A percentile compares a stretch with the other conserved stretches of the same genome.
Conservation (phyloP, 2,888 invertebrate species). For the Venusia cambrica region DNA sequence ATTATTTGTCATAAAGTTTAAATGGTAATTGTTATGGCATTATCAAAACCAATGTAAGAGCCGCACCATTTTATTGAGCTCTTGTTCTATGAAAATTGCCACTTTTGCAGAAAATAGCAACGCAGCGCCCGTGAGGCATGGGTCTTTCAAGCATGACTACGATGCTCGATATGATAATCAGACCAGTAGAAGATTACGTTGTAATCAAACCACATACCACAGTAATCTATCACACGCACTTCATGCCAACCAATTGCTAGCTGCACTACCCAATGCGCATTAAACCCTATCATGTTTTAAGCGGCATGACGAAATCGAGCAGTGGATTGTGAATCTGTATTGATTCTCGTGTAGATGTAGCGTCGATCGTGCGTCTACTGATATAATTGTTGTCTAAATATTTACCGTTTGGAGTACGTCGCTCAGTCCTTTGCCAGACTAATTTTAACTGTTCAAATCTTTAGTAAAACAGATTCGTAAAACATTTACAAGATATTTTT, state of each 20-base stretch:
- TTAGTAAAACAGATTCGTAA: constrained; percentile 24
- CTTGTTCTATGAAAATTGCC: too few species aligned
- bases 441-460: constrained; percentile 45
- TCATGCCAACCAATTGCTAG: constrained; percentile 21
- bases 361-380: constrained; percentile 58
- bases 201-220: constrained; percentile 59
- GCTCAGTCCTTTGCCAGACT: constrained; percentile 47
- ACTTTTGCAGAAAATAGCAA: too few species aligned
- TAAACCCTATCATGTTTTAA: constrained; percentile 1
- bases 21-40: constrained; percentile 8
- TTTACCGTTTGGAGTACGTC: constrained; percentile 61
- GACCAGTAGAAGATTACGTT: constrained; percentile 65
- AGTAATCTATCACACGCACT: constrained; percentile 29
- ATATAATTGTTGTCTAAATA: constrained; percentile 76
- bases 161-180: constrained; percentile 70
- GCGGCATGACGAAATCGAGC: constrained; percentile 26
- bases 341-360: constrained; percentile 33
- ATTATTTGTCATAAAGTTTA: constrained; percentile 1
- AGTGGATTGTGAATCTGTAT: constrained; percentile 29
- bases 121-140: too few species aligned
- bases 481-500: constrained; percentile 15
- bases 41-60: too few species aligned
- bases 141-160: constrained; percentile 61
- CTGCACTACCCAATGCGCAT: constrained; percentile 39
- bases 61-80: too few species aligned